Evolutionary conservation across 1,140 invertebrate species (phyloP), one percentile per base, ranked within the genome.

Genomic region (Aleiodes sp.): DNA sequence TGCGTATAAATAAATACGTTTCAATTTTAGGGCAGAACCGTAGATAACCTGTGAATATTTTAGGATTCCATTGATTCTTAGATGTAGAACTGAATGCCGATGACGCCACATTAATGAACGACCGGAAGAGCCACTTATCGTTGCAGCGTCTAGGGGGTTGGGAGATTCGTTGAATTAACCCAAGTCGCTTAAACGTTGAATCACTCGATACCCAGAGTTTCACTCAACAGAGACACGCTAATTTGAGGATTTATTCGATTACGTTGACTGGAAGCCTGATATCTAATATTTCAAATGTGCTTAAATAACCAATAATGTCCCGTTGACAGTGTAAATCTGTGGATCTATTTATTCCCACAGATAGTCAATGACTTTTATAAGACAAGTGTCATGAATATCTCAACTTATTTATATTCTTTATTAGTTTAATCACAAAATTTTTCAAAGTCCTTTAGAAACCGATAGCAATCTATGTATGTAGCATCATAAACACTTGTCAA

Each of bases 241-340:
- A 65, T 64, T 46, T 31, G 35, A 24, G 41, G 39, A 64, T 64
- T 64, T 46, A 43, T 43, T 46, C 41, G 39, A 64, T 64, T 64
- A 64, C 37, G 21, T 46, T 64, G 41, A 21, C 62, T 63, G 35
- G 19, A 19, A 28, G 37, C 33, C 12, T 46, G n/a, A 46, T 64
- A 46, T 64, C 21, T 46, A 37, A 64, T 64, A 64, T 52, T 64
- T 46, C 62, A 64, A 63, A 24, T 37, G 16, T 63, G 9, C 39
- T n/a, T 26, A 14, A 64, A 43, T 43, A 41, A 28, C 41, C 41
- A 37, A 64, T 64, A 64, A 46, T 57, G 52, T 57, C 52, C 24
- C 28, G 35, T 46, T 39, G 12, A 43, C 24, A 28, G 62, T 8
- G 35, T 28, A 64, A 46, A 28, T 46, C 62, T 46, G 46, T 26